phyloP scores from a whole-genome alignment of 1,140 invertebrate species.

The Nebria ingens region DNA sequence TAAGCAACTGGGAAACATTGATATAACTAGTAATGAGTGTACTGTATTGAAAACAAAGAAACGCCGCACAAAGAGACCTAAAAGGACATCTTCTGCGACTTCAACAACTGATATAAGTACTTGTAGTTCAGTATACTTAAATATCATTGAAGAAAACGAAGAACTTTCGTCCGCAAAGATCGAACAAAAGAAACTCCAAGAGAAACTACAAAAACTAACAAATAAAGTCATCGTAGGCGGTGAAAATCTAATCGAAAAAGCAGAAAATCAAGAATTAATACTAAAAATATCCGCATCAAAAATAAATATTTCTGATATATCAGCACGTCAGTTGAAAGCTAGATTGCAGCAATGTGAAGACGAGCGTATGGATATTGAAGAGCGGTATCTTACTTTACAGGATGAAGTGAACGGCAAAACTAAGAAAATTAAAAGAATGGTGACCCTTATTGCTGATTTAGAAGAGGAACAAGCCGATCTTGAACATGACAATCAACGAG shows the following conservation, averaged over 20 bases:
- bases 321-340: not conserved
- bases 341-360: constrained; percentile 39
- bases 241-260: constrained; percentile 96
- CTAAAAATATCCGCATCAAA: constrained; percentile 52
- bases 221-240: constrained; percentile 95
- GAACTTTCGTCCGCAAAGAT: constrained; percentile 41
- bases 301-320: constrained; percentile 59
- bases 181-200: constrained; percentile 66
- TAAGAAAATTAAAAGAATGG: constrained; percentile 85
- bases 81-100: constrained; percentile 28
- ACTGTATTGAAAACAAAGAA: not conserved
- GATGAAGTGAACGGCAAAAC: constrained; percentile 88
- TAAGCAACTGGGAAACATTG: constrained; percentile 62
- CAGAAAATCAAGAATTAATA: constrained; percentile 57
- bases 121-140: constrained; percentile 34
- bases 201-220: constrained; percentile 84
- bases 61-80: constrained; percentile 34
- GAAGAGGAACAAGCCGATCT: constrained; percentile 83
- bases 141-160: constrained; percentile 45
- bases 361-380: constrained; percentile 91
- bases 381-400: constrained; percentile 86
- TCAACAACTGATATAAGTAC: constrained; percentile 36
- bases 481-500: constrained; percentile 87
- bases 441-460: constrained; percentile 65
- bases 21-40: constrained; percentile 29